Conservation (phyloP, 2,888 invertebrate species). For the Fabriciana adippe region DNA sequence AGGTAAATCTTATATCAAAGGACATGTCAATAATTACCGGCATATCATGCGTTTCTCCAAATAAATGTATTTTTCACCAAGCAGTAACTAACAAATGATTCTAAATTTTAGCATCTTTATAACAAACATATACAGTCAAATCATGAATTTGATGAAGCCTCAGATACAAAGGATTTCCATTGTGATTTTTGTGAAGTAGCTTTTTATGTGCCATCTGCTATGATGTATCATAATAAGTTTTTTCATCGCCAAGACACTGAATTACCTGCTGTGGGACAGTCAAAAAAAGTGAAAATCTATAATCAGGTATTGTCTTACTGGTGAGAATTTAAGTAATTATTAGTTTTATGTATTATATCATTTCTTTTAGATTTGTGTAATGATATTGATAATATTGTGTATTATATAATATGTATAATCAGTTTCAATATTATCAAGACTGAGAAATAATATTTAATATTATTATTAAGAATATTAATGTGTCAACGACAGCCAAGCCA, state of each 20-base stretch:
- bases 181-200: constrained; percentile 82
- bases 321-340: neutral
- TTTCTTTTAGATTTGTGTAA: too few species aligned
- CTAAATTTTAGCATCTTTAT: constrained; percentile 76
- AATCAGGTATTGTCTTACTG: constrained; percentile 54
- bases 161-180: constrained; percentile 53
- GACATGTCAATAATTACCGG: neutral
- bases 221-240: constrained; percentile 82
- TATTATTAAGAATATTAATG: too few species aligned
- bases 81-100: constrained; percentile 10
- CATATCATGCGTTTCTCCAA: constrained; percentile 19
- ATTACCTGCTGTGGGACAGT: constrained; percentile 64
- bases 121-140: constrained; percentile 80
- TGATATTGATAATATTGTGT: too few species aligned
- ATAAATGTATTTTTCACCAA: neutral
- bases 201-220: constrained; percentile 80
- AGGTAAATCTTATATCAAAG: constrained; percentile 60
- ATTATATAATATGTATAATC: too few species aligned
- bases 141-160: constrained; percentile 59
- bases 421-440: too few species aligned
- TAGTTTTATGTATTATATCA: too few species aligned
- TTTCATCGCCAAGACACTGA: constrained; percentile 73
- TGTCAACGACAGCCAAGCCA: too few species aligned
- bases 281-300: constrained; percentile 65
- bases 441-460: too few species aligned